A percentile compares a stretch with the other conserved stretches of the same genome.
Conservation (phyloP, 2,888 invertebrate species). For the Hirtodrosophila duncani region DNA sequence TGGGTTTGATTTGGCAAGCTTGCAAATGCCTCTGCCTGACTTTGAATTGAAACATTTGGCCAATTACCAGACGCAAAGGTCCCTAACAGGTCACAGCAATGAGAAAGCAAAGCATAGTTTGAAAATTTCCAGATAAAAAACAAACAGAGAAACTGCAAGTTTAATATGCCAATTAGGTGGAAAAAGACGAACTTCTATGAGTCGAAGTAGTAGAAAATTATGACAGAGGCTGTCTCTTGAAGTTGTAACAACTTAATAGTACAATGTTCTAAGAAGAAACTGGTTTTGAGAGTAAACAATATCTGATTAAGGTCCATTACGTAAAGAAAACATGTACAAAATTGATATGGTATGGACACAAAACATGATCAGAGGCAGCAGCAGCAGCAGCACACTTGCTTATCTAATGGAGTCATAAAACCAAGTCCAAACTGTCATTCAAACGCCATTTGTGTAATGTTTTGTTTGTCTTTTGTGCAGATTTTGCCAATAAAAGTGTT, state of each 20-base stretch:
- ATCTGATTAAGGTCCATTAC: no score
- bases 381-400: constrained; percentile 16
- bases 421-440: constrained; percentile 13
- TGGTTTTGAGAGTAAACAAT: constrained; percentile 42
- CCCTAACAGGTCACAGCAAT: constrained; percentile 37
- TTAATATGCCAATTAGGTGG: constrained; percentile 40
- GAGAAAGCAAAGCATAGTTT: constrained; percentile 13
- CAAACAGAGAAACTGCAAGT: constrained; percentile 21
- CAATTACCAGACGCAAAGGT: constrained; percentile 50
- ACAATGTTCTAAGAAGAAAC: constrained; percentile 28
- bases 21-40: constrained; percentile 14
- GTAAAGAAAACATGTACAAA: constrained; percentile 50
- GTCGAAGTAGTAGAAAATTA: no score
- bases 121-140: constrained; percentile 15
- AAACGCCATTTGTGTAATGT: constrained; percentile 13
- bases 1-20: constrained; percentile 53
- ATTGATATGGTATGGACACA: constrained; percentile 53
- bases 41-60: constrained; percentile 60
- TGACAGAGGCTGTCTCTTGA: no score
- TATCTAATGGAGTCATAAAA: constrained; percentile 68
- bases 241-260: no score
- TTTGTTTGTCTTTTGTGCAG: constrained; percentile 1
- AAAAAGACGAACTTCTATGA: constrained; percentile 5
- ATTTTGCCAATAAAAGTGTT: constrained; percentile 42
- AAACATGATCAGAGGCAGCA: no score